Conservation (phyloP, 2,888 invertebrate genomes). For the Helleia helle region DNA sequence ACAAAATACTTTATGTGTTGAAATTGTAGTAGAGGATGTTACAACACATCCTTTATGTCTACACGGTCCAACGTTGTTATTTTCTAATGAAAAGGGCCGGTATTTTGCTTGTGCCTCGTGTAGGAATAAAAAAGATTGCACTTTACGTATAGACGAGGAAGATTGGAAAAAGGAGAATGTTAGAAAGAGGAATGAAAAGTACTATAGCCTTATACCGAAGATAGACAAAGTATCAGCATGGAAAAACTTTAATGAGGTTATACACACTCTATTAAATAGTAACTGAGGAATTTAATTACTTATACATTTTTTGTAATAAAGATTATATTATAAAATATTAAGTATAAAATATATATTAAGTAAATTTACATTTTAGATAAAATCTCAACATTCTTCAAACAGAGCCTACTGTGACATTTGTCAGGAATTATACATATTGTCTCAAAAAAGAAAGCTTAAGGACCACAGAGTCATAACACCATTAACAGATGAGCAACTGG, state of each 20-base stretch:
- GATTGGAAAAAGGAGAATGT: slow-evolving; percentile 68
- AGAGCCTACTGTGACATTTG: slow-evolving; percentile 80
- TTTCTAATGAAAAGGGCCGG: slow-evolving; percentile 71
- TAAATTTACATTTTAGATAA: too few species aligned
- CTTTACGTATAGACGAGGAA: slow-evolving; percentile 76
- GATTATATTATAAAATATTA: too few species aligned
- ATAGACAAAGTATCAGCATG: slow-evolving; percentile 71
- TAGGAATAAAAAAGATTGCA: slow-evolving; percentile 84
- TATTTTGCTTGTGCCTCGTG: slow-evolving; percentile 91
- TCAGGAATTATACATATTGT: slow-evolving; percentile 61
- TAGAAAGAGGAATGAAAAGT: slow-evolving; percentile 57
- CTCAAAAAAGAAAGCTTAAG: slow-evolving; percentile 63
- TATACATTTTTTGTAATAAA: too few species aligned
- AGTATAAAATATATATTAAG: too few species aligned
- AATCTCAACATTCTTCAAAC: slow-evolving; percentile 46
- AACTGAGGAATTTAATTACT: too few species aligned
- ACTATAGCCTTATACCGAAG: slow-evolving; percentile 53
- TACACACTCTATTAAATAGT: too few species aligned
- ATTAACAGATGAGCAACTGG: slow-evolving; percentile 73
- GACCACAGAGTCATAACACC: slow-evolving; percentile 70
- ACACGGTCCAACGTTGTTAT: slow-evolving; percentile 85
- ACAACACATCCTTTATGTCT: slow-evolving; percentile 79
- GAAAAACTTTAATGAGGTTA: slow-evolving; percentile 64
- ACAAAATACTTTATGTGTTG: slow-evolving; percentile 43
- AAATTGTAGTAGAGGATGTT: slow-evolving; percentile 73